These are phyloP conservation scores for Kobus ellipsiprymnus DNA, from an alignment of 2,113 vertebrate species.

Conservation along the genomic window DNA sequence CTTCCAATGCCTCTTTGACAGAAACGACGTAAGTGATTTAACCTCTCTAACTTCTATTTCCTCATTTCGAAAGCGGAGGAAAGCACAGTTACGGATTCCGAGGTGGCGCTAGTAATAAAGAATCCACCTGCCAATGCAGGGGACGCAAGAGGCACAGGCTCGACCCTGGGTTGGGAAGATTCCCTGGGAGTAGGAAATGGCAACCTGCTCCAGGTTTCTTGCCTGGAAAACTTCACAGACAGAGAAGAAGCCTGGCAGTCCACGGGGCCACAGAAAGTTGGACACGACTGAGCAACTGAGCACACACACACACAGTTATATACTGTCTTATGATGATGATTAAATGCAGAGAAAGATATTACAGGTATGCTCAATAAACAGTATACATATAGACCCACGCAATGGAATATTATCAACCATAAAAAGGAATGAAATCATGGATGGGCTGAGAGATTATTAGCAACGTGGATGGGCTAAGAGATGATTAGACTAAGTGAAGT, in stretches of 20 bases:
- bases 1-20: neutral
- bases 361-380: neutral
- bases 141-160: neutral
- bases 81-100: neutral
- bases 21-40: neutral
- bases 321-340: neutral
- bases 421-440: neutral
- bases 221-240: neutral
- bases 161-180: accelerated
- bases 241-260: neutral
- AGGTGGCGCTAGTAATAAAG: neutral
- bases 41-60: neutral
- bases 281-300: neutral
- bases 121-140: neutral
- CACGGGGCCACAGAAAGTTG: neutral
- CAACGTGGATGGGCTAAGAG: neutral
- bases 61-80: neutral
- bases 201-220: neutral
- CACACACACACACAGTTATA: neutral
- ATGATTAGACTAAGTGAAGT: neutral
- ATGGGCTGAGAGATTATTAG: neutral
- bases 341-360: neutral
- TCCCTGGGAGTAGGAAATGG: neutral
- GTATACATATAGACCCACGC: neutral
- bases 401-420: neutral